Evolutionary conservation across 2,888 invertebrate species (phyloP), one percentile per base, ranked within the genome.

Genomic region (Torymus tubicola): DNA sequence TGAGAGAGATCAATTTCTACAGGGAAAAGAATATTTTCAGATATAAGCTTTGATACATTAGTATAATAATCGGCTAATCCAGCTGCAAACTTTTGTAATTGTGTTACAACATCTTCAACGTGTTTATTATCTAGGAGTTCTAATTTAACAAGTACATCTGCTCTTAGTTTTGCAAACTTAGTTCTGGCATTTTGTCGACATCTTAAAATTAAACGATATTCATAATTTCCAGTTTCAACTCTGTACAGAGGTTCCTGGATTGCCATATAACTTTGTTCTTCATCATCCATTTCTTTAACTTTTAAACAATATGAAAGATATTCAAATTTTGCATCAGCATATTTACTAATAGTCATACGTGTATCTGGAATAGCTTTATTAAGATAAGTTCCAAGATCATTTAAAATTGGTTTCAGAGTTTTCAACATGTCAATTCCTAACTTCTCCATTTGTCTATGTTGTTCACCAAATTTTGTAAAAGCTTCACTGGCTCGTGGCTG

Each of bases 231-330:
- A 0, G 99, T 99, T 91, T 99, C 99, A 0, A 99, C 98, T 61
- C 99, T 93, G 90, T 99, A 99, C 57, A 99, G 92, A 0, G 99
- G 98, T 89, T 99, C 99, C 88, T 99, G 98, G 14, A 99, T 88
- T 0, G 96, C 95, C 8, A 96, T 96, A 88, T 96, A 99, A 65
- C 96, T 97, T 85, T 98, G 97, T 87, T 99, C 99, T 89, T 99
- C 99, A 88, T 99, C 99, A 86, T 99, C 99, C 97, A 99, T 96
- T 91, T 99, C 99, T 90, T 99, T 99, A 0, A 99, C 98, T 92
- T 99, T 99, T 78, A 99, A 92, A 88, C 99, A 99, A 90, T 99
- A 99, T 0, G 99, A 99, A 76, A 99, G 92, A 90, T 99, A 99
- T 88, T 99, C 99, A 90, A 99, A 99, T 91, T 99, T 99, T 0